Conservation (phyloP, 2,113 vertebrate genomes). For the Motacilla alba region DNA sequence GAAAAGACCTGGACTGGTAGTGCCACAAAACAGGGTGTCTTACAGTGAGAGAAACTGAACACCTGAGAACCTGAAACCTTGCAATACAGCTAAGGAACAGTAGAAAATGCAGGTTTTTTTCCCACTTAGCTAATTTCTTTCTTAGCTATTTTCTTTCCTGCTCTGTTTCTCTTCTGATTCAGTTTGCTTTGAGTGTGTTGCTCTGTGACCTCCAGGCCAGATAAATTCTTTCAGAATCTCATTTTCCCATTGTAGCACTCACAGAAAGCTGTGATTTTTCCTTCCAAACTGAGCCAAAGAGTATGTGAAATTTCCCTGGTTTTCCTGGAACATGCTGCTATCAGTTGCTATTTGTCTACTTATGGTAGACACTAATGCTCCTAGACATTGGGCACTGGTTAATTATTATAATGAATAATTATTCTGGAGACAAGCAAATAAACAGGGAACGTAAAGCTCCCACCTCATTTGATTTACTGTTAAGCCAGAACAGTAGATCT, state of each 20-base stretch:
- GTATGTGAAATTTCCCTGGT: neutral
- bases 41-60: neutral
- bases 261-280: neutral
- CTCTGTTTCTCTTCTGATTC: neutral
- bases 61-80: neutral
- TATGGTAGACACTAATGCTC: neutral
- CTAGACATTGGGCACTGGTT: neutral
- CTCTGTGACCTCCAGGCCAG: neutral
- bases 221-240: neutral
- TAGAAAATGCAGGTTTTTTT: neutral
- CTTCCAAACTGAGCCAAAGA: neutral
- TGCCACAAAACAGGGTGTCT: neutral
- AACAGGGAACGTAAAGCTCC: neutral
- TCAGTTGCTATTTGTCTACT: neutral
- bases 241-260: neutral
- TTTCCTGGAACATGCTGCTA: neutral
- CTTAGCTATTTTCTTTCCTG: neutral
- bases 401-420: neutral
- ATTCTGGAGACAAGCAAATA: neutral
- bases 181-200: neutral
- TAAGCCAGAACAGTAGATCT: neutral
- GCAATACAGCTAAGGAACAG: neutral
- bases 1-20: neutral
- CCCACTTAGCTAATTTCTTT: neutral
- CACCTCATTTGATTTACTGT: neutral